Conservation (phyloP, 23 tunicate species). For the Ciona savignyi region DNA sequence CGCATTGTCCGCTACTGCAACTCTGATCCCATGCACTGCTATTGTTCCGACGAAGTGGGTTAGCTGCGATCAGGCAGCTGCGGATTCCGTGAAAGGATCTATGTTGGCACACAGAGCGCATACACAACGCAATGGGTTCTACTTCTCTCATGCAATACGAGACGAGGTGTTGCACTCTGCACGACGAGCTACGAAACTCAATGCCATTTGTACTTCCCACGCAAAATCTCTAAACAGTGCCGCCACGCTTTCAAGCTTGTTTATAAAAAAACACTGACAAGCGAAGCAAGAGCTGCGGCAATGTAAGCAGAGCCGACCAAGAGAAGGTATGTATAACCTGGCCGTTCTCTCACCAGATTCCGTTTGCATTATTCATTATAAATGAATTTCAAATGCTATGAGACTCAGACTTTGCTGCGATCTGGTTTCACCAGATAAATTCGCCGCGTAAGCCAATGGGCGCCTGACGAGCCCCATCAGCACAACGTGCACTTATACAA, state of each 20-base stretch:
- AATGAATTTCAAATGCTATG: background rate
- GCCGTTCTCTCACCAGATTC: background rate
- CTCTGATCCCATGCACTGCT: background rate
- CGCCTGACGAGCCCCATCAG: too few species aligned
- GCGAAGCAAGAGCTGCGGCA: too few species aligned
- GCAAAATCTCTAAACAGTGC: too few species aligned
- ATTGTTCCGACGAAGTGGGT: background rate
- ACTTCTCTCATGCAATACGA: background rate
- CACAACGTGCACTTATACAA: too few species aligned
- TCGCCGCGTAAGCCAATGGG: too few species aligned
- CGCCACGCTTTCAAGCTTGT: background rate
- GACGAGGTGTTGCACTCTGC: background rate
- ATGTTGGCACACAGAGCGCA: too few species aligned
- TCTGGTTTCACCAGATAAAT: background rate
- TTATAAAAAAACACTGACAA: background rate
- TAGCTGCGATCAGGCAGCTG: background rate
- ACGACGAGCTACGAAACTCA: too few species aligned
- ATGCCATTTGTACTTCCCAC: too few species aligned
- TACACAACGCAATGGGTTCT: too few species aligned
- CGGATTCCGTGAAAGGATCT: too few species aligned
- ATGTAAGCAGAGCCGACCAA: background rate
- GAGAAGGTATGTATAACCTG: background rate
- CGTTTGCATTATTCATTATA: background rate
- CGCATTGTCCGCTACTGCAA: background rate
- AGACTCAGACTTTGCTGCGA: background rate